Evolutionary conservation across 1,140 invertebrate species (phyloP), one percentile per base, ranked within the genome.

Genomic region (Mylabris phalerata): DNA sequence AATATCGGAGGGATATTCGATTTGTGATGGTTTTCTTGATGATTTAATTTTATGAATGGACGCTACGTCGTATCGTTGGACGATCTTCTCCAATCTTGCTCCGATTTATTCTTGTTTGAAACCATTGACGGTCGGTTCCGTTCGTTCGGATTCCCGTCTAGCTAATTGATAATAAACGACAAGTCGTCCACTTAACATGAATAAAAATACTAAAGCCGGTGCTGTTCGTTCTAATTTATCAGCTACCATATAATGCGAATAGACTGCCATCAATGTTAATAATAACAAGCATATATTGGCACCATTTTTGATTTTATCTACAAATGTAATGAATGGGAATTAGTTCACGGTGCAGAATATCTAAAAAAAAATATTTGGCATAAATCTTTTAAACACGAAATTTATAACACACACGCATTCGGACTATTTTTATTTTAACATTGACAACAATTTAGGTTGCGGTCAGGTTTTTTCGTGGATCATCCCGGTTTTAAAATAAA

Each of bases 141-240:
- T 74, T 59, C 78, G 74, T 56, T 79, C 76, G 48, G 73, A 71
- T 65, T 83, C 80, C 48, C 78, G 76, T 60, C 79, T 77, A 60
- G 78, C 81, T 10, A 82, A 79, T 69, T 83, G 80, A 64, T 79
- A 82, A 76, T 77, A 85, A 24, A 85, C 82, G 10, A 98, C 89
- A 43, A 98, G 77, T 60, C 95, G 82, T 64, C 95, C 95, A 46
- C 84, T 86, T n/a, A 98, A 77, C 86, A 98, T 93, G 67, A 98
- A 92, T 67, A 93, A 90, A 75, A 98, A 98, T 10, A 98, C 93
- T 66, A 98, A 75, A 42, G 93, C 88, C 4, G 94, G 92, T 50
- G 92, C 93, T 56, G 91, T 93, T 66, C 92, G 83, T 73, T 97
- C 93, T 72, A 97, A 87, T 62, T 92, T 92, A 74, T 97, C 93